These are phyloP conservation scores for Megaceryle alcyon DNA, from an alignment of 2,797 vertebrate genomes.

Conservation along the genomic window DNA sequence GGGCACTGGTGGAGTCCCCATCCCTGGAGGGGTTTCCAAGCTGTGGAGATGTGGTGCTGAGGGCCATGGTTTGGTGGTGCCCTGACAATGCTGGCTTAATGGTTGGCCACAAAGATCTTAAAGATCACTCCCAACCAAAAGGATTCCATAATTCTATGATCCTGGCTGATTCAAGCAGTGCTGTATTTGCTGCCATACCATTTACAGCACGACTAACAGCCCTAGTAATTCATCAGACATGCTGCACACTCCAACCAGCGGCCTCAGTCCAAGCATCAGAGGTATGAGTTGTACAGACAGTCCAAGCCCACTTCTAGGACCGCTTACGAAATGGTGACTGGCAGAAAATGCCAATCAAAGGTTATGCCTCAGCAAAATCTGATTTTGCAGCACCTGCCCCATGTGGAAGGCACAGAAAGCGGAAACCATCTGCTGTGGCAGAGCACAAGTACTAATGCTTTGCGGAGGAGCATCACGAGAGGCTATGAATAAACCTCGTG, in stretches of 20 bases:
- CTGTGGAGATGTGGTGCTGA: too few species aligned
- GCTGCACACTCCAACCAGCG: neutral
- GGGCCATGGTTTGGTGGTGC: too few species aligned
- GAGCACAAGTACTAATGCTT: neutral
- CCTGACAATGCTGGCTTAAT: too few species aligned
- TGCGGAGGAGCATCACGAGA: neutral
- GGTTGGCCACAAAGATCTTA: too few species aligned
- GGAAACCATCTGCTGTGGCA: neutral
- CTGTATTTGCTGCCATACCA: neutral
- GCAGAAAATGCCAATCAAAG: neutral
- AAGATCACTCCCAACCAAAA: too few species aligned
- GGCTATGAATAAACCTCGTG: neutral
- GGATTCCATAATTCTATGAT: neutral
- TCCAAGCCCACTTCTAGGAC: neutral
- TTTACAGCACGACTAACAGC: neutral
- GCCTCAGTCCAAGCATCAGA: neutral
- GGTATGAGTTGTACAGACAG: neutral
- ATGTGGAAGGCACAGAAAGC: rapidly evolving
- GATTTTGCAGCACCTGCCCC: neutral
- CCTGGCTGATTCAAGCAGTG: neutral
- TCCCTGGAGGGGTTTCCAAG: too few species aligned
- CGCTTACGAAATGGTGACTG: rapidly evolving
- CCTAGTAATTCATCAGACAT: neutral
- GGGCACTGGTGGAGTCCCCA: too few species aligned
- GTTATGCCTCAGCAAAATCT: neutral